Base-by-base conservation (phyloP, 2,797 vertebrate species). In the Channa striata region DNA sequence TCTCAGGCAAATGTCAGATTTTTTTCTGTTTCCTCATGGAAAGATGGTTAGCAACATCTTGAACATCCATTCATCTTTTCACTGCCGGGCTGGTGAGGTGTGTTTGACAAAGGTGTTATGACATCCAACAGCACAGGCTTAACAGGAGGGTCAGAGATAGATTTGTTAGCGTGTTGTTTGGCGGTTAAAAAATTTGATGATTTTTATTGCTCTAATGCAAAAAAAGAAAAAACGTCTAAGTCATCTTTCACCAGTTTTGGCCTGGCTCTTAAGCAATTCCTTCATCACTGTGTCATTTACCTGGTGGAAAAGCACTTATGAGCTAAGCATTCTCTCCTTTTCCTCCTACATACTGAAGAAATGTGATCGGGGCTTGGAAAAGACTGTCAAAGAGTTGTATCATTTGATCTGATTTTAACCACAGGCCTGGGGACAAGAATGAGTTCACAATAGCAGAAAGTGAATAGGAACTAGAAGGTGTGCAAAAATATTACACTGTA, bases 331-430 rank as follows among this genome's bases (percentile, higher is more conserved):
- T 68, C 30, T 16, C 19, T 57, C 16, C 19, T 57, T 46, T 21
- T 43, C 23, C 21, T 19, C 39, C 37, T 2, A 11, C 57, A 6
- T 39, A 30, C 6, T 8, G 20, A 63, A 60, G 43, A 61, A 78
- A 73, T 74, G 21, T 56, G 58, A 70, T 54, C 56, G 1, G 49
- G 20, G 46, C 36, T 19, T 54, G 34, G 66, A 36, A 37, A 57
- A 51, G 42, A 33, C 23, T n/a, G n/a, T n/a, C n/a, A 69, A 6
- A 67, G 44, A 42, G 1, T 23, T 5, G 2, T 0, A 42, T 64
- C 57, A 80, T 68, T 12, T 69, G 53, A 76, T 85, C 77, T 34
- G 49, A 61, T 68, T 60, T 76, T 60, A 79, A 42, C n/a, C 11
- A 3, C 65, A 58, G 63, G 37, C 71, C 37, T 25, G 60, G 43